Percentiles rank a stretch among this genome's conserved stretches.
phyloP scores from a whole-genome alignment of 2,113 vertebrate species.

The Hippocampus zosterae region DNA sequence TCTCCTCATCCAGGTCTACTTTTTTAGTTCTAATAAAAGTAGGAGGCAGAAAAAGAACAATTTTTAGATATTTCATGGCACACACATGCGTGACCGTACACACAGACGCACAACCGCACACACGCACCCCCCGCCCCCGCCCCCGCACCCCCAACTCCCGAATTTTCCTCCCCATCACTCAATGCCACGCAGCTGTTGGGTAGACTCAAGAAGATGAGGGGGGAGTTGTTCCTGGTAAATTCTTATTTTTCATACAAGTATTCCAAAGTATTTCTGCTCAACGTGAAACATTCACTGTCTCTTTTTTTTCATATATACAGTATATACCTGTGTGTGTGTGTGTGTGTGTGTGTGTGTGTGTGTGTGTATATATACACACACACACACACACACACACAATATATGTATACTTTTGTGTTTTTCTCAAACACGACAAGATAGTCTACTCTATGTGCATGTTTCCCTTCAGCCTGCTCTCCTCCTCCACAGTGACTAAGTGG shows the following conservation, averaged over 20 bases:
- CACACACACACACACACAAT: too few species aligned
- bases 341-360: too few species aligned
- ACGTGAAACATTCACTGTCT: not conserved
- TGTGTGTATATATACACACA: too few species aligned
- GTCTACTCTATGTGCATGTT: too few species aligned
- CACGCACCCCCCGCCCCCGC: not conserved
- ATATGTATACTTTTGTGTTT: not conserved
- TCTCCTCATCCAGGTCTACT: constrained; percentile 12
- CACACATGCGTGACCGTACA: constrained; percentile 3
- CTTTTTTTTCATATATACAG: not conserved
- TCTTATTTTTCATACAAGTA: not conserved
- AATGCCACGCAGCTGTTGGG: constrained; percentile 63
- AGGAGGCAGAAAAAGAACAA: constrained; percentile 47
- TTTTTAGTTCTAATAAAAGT: constrained; percentile 47
- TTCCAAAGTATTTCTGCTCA: constrained; percentile 8
- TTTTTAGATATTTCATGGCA: constrained; percentile 34
- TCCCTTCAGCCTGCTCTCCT: constrained; percentile 45
- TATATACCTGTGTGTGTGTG: too few species aligned
- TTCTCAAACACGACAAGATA: too few species aligned
- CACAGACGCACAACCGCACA: not conserved
- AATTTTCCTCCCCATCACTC: constrained; percentile 29
- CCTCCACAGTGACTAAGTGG: constrained; percentile 57
- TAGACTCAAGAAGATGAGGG: constrained; percentile 23
- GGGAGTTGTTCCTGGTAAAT: constrained; percentile 38
- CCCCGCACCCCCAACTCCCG: not conserved